Evolutionary conservation across 2,888 invertebrate genomes (phyloP).

Genomic region (Ormia ochracea): DNA sequence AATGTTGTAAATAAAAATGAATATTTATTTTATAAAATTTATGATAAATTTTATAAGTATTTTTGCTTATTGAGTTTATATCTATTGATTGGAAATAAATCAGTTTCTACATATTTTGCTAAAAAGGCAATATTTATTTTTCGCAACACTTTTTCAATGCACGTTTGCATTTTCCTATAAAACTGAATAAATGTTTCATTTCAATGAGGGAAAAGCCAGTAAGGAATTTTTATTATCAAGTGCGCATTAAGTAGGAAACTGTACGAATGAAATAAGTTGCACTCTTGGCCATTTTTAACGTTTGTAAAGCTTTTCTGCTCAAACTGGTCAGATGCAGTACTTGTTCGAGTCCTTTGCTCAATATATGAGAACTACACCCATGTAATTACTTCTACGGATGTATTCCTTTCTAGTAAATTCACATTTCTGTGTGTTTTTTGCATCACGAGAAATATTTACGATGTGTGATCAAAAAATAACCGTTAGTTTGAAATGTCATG

Average conservation of each 20-base stretch:
- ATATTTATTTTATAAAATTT: constrained; percentile 30
- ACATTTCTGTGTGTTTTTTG: too few species aligned
- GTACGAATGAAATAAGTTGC: background rate
- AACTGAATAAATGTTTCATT: background rate
- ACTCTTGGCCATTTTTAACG: background rate
- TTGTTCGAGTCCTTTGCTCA: background rate
- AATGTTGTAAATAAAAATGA: background rate
- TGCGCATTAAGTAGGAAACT: background rate
- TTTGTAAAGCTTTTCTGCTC: background rate
- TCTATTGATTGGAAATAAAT: constrained; percentile 4
- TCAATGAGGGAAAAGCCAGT: background rate
- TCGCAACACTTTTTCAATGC: background rate
- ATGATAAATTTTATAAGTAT: constrained; percentile 12
- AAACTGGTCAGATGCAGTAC: background rate
- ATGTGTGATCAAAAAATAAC: too few species aligned
- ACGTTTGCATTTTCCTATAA: background rate
- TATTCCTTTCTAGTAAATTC: too few species aligned
- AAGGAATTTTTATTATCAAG: too few species aligned
- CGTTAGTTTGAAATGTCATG: too few species aligned
- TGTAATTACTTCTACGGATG: too few species aligned
- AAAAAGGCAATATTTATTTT: background rate
- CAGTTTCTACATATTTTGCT: background rate
- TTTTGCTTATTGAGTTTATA: constrained; percentile 27
- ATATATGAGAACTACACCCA: background rate
- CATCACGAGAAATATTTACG: too few species aligned